Evolutionary conservation across 2,797 vertebrate species (phyloP), one percentile per base, ranked within the genome.

Genomic region (Galagoides demidoff): DNA sequence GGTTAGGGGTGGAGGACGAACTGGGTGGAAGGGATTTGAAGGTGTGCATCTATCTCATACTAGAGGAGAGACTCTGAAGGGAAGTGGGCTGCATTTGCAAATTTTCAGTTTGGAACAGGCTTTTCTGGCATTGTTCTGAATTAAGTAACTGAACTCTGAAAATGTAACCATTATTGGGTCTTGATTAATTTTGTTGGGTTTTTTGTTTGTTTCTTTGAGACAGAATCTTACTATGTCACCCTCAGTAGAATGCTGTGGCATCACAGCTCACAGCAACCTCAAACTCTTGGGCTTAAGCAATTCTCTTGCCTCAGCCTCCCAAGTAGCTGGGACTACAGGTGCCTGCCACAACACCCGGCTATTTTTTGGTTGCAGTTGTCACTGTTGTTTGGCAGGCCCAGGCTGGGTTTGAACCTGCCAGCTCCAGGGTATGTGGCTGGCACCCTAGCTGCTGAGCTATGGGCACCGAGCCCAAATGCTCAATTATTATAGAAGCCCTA

Each of bases 91-190:
- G 34, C 19, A 12, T 81, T 83, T 88, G 23, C 27, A 86, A 76
- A 89, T 82, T 95, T 59, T 5, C 61, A 70, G 45, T 52, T 89
- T 93, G 59, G 25, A 71, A 22, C 25, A 76, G 61, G n/a, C 37
- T 90, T 79, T 92, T 76, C 82, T 88, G 66, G 59, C 70, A 31
- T 76, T 85, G 8, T 82, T 90, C 39, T 74, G 59, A 94, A 61
- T 49, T 88, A 94, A 95, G 82, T 83, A 95, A 70, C 3, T 82
- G 39, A 85, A 49, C 45, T 87, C 37, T 61, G 34, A 49, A 88
- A 92, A 88, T 82, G 43, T 59, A 90, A 61, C 14, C 31, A n/a
- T 90, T 71, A 83, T 25, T 85, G 70, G 27, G 3, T 73, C 23
- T 85, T 74, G 5, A 77, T 81, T 83, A 64, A 3, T 29, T 83